Evolutionary conservation across 2,888 invertebrate genomes (phyloP).

Genomic region (Siphlonurus alternatus): DNA sequence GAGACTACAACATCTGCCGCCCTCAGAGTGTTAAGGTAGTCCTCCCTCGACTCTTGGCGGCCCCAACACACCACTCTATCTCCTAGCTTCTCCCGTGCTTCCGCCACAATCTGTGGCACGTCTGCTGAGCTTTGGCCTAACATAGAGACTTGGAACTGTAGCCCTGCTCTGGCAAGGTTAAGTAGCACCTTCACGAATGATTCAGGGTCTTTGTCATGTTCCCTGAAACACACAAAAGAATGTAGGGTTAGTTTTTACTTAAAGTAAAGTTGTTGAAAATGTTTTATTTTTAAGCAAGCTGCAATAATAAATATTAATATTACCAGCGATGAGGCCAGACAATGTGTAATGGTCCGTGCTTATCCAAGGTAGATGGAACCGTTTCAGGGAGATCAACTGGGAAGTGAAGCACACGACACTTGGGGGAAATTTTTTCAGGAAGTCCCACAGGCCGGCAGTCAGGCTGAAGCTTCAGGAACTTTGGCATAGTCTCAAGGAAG

Average conservation of each 20-base stretch:
- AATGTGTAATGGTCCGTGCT: conserved; percentile 31
- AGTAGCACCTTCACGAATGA: conserved; percentile 38
- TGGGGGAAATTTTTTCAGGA: conserved; percentile 33
- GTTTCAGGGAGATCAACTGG: conserved; percentile 32
- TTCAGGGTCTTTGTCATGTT: conserved; percentile 57
- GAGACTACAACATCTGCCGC: conserved; percentile 48
- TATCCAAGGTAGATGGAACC: conserved; percentile 11
- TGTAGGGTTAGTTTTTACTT: no score
- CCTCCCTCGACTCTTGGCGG: conserved; percentile 32
- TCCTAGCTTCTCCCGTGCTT: conserved; percentile 30
- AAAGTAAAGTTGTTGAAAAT: neutral
- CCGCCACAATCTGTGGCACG: conserved; percentile 39
- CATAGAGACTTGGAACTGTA: conserved; percentile 39
- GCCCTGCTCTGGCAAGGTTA: conserved; percentile 31
- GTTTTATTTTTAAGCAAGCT: neutral
- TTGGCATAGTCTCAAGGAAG: conserved; percentile 40
- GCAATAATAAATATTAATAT: conserved; percentile 11
- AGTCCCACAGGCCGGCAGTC: conserved; percentile 41
- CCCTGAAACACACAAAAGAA: conserved; percentile 32
- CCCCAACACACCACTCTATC: conserved; percentile 40
- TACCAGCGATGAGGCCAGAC: conserved; percentile 60
- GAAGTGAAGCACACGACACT: conserved; percentile 44
- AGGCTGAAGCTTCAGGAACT: conserved; percentile 45
- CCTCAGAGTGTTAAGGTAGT: conserved; percentile 37
- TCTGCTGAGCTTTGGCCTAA: conserved; percentile 44